Conservation (phyloP, 2,888 invertebrate species). For the Lampropteryx suffumata region DNA sequence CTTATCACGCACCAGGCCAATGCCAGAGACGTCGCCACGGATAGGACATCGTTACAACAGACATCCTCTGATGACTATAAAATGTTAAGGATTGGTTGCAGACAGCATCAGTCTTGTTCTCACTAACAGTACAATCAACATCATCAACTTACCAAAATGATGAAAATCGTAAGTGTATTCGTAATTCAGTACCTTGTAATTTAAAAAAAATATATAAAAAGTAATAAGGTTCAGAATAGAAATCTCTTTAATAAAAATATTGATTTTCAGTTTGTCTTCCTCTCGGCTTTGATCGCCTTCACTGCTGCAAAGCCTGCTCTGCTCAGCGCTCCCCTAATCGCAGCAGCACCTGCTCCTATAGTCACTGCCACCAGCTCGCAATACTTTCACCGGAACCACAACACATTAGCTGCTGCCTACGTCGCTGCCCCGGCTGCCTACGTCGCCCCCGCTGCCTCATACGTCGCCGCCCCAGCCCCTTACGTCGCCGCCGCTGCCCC, state of each 20-base stretch:
- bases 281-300: slow-evolving; percentile 66
- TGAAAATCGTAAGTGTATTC: slow-evolving; percentile 67
- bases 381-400: slow-evolving; percentile 86
- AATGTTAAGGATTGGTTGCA: slow-evolving; percentile 45
- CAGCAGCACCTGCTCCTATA: slow-evolving; percentile 71
- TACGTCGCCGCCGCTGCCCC: slow-evolving; percentile 32
- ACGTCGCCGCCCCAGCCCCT: slow-evolving; percentile 39
- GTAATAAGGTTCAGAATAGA: too few species aligned
- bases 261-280: slow-evolving; percentile 54
- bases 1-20: slow-evolving; percentile 70
- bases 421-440: slow-evolving; percentile 50
- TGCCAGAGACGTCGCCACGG: slow-evolving; percentile 64
- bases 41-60: slow-evolving; percentile 53
- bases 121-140: slow-evolving; percentile 52
- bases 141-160: slow-evolving; percentile 60
- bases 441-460: slow-evolving; percentile 46
- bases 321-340: slow-evolving; percentile 59
- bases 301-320: slow-evolving; percentile 63
- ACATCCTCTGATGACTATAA: slow-evolving; percentile 52
- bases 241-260: neutral
- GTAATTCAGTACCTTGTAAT: too few species aligned
- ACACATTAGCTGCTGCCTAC: slow-evolving; percentile 65
- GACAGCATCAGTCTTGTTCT: slow-evolving; percentile 57
- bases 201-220: too few species aligned
- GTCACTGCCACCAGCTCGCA: slow-evolving; percentile 87